phyloP scores from a whole-genome alignment of 2,888 invertebrate species.

The Clunio marinus region DNA sequence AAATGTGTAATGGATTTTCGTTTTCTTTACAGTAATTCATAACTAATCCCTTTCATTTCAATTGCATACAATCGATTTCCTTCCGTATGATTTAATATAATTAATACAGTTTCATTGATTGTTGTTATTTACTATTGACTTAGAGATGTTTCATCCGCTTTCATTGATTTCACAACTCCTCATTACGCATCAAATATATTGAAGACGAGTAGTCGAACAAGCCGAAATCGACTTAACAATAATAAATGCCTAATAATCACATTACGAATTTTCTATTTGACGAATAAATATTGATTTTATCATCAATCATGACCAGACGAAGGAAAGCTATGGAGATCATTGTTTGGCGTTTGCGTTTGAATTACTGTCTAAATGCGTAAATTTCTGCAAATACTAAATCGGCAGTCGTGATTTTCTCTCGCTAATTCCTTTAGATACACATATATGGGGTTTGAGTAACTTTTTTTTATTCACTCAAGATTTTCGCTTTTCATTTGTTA shows the following conservation, averaged over 20 bases:
- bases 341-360: background rate
- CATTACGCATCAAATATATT: conserved; percentile 3
- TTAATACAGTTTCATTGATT: no score
- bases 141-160: no score
- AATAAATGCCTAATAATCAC: conserved; percentile 3
- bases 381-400: conserved; percentile 2
- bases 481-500: no score
- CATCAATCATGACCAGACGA: background rate
- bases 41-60: background rate
- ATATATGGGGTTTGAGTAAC: no score
- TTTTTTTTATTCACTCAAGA: no score
- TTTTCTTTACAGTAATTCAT: background rate
- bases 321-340: background rate
- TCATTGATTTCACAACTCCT: background rate
- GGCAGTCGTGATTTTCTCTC: background rate
- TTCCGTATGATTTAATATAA: no score
- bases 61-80: background rate
- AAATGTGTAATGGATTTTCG: no score
- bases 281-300: background rate
- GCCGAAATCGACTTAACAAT: no score
- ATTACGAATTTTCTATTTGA: conserved; percentile 10
- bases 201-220: background rate
- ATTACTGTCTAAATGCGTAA: background rate
- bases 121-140: no score
- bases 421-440: background rate